Evolutionary conservation across 2,888 invertebrate genomes (phyloP), one percentile per base, ranked within the genome.

Genomic region (Dioctria rufipes): DNA sequence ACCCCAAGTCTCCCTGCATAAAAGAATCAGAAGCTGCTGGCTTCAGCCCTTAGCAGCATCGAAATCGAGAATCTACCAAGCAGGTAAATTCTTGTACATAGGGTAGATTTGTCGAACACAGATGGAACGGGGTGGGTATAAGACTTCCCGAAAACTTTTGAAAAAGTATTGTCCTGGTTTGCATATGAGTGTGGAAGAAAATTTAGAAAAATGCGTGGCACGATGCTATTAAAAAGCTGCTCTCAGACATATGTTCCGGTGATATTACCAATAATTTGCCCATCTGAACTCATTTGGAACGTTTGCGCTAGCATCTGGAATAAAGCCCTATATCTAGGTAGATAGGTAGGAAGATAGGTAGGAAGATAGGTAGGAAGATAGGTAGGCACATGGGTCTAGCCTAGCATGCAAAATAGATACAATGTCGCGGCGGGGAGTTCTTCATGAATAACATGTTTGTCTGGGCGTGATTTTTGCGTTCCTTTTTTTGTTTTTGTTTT

Each of bases 191-290:
- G 60, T 8, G 42, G 60, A 13, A 25, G 25, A 61, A 25, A 25
- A 25, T 25, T 25, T 25, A 25, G 25, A 25, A 75, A 60, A 75
- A 75, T 75, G 75, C 75, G 75, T 75, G 60, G 43, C 75, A 75
- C 75, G 75, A 75, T 58, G 43, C 75, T 60, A 75, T 75, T 75
- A 75, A 75, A 75, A 75, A 61, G 75, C 75, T 60, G 39, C 51
- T 9, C 43, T 40, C 43, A 60, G 43, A 60, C 75, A 75, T 75
- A 75, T 75, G 75, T 75, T 43, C 60, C 46, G 60, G 11, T 60
- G 46, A 60, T 75, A 75, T 60, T 75, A 61, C 75, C 75, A 75
- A 75, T 75, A 75, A 75, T 60, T 60, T 61, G 75, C 60, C 75
- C 58, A 75, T 75, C 61, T 61, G 71, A 54, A 54, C 54, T 71